Percentiles rank a stretch among this genome's conserved stretches.
Evolutionary conservation across 1,140 invertebrate species (phyloP).

Genomic region (Laodelphax striatellus): DNA sequence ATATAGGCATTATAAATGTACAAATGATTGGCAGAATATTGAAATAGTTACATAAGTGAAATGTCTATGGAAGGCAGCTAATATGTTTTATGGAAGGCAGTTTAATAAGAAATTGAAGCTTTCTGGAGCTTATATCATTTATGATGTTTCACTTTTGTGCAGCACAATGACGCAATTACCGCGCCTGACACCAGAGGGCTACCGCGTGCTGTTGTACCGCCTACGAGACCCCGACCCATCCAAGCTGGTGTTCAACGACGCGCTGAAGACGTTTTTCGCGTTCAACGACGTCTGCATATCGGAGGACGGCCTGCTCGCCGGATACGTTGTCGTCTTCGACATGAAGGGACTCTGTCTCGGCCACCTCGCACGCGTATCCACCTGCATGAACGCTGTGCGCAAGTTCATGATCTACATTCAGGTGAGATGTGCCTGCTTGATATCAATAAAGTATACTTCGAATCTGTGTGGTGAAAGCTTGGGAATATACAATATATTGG

Average conservation of each 20-base stretch:
- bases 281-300: slow-evolving; percentile 48
- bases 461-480: too few relatives aligned
- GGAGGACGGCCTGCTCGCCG: slow-evolving; percentile 45
- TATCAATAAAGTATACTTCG: too few relatives aligned
- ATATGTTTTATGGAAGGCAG: too few relatives aligned
- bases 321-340: slow-evolving; percentile 51
- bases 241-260: slow-evolving; percentile 45
- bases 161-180: slow-evolving; percentile 30
- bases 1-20: too few relatives aligned
- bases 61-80: too few relatives aligned
- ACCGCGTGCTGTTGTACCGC: slow-evolving; percentile 43
- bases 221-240: slow-evolving; percentile 43
- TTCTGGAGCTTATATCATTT: too few relatives aligned
- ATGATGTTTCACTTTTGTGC: too few relatives aligned
- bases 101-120: too few relatives aligned
- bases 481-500: too few relatives aligned
- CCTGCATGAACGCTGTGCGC: slow-evolving; percentile 39
- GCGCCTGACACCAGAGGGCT: slow-evolving; percentile 43
- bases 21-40: too few relatives aligned
- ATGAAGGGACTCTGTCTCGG: slow-evolving; percentile 49
- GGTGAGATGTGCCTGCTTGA: slow-evolving; percentile 28
- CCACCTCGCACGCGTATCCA: slow-evolving; percentile 41
- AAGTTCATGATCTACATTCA: slow-evolving; percentile 53
- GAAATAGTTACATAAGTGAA: too few relatives aligned
- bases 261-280: slow-evolving; percentile 48